A percentile compares a stretch with the other conserved stretches of the same genome.
phyloP scores from a whole-genome alignment of 2,113 vertebrate species.

The Larimichthys polyactis region DNA sequence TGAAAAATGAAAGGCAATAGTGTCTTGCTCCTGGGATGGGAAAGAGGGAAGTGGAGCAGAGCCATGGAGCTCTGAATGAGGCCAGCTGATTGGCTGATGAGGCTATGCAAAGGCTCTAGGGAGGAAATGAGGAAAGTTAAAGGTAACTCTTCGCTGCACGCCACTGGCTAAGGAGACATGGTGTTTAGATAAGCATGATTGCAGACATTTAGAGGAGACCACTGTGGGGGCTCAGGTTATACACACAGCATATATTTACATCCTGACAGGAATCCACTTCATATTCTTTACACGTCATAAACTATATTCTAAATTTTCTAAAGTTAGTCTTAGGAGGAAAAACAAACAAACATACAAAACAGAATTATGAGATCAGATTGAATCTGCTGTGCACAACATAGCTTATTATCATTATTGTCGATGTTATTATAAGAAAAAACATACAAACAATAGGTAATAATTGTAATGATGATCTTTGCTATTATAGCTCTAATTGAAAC shows the following conservation, averaged over 20 bases:
- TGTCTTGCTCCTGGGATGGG: slow-evolving; percentile 41
- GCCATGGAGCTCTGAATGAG: slow-evolving; percentile 17
- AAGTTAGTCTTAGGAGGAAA: neutral
- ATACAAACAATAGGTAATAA: neutral
- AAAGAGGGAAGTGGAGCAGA: slow-evolving; percentile 42
- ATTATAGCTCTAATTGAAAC: neutral
- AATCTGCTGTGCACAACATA: no score
- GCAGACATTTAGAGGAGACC: slow-evolving; percentile 26
- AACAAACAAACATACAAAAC: no score
- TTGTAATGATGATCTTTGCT: neutral
- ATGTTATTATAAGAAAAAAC: neutral
- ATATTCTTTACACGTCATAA: neutral
- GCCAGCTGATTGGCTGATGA: slow-evolving; percentile 44
- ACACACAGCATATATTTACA: neutral
- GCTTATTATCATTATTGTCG: no score
- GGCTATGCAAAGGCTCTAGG: slow-evolving; percentile 18
- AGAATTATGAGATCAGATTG: no score
- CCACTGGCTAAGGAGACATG: slow-evolving; percentile 19
- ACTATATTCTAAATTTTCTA: neutral
- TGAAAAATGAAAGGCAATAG: slow-evolving; percentile 65
- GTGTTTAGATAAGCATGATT: slow-evolving; percentile 67
- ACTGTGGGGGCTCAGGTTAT: slow-evolving; percentile 1
- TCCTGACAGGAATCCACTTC: neutral
- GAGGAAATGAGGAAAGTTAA: slow-evolving; percentile 41
- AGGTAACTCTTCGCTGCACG: slow-evolving; percentile 34